Percentiles rank a stretch among this genome's conserved stretches.
phyloP scores from a whole-genome alignment of 2,797 vertebrate genomes.

The Intellagama lesueurii region DNA sequence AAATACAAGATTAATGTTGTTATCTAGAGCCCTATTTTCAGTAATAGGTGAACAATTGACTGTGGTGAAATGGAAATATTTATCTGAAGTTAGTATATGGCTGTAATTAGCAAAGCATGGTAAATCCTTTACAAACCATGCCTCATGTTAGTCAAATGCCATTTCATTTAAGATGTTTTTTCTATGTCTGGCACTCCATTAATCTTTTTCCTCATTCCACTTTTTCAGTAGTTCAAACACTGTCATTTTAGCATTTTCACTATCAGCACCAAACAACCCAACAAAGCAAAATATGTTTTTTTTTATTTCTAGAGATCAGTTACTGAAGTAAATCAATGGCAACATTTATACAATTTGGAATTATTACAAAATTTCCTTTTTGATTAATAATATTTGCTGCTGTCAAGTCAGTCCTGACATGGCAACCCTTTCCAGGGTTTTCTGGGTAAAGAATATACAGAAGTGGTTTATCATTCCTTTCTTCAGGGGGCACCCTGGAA shows the following conservation, averaged over 20 bases:
- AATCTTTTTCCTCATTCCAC: background rate
- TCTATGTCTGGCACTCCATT: background rate
- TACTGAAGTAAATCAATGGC: background rate
- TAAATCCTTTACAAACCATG: fast-evolving
- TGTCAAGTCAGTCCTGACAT: too few species aligned
- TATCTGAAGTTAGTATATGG: background rate
- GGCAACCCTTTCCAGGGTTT: too few species aligned
- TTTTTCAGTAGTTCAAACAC: background rate
- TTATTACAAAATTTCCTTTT: background rate
- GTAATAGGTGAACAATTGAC: background rate
- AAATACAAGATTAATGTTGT: background rate
- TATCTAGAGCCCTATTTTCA: background rate
- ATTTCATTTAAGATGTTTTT: fast-evolving
- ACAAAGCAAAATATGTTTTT: background rate
- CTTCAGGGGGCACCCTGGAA: too few species aligned
- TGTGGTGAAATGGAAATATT: background rate
- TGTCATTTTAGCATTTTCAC: background rate
- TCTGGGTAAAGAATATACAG: too few species aligned
- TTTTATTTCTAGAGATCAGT: background rate
- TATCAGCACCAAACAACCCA: background rate
- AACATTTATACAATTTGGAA: background rate
- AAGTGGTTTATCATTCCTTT: too few species aligned
- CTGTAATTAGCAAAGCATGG: background rate
- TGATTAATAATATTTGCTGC: background rate
- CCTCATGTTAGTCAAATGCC: background rate